Evolutionary conservation across 2,113 vertebrate genomes (phyloP).

Genomic region (Limnothrissa miodon): DNA sequence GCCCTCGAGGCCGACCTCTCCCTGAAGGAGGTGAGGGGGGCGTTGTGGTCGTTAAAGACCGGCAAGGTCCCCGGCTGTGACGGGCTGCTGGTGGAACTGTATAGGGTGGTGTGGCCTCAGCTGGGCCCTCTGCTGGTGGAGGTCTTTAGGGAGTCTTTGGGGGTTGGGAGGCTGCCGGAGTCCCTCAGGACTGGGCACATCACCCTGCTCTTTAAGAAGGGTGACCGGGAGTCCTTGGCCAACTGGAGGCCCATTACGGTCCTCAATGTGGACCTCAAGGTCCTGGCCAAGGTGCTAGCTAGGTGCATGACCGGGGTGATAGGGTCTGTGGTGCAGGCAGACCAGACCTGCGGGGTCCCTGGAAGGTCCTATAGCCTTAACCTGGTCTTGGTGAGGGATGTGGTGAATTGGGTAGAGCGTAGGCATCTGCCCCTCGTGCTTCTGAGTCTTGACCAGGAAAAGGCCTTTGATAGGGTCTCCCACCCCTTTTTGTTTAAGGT

Average conservation of each 20-base stretch:
- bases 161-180: background rate
- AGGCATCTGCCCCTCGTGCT: background rate
- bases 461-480: slow-evolving; percentile 29
- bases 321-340: background rate
- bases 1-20: no score
- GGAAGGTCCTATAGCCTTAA: no score
- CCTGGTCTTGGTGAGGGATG: slow-evolving; percentile 7
- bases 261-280: slow-evolving; percentile 13
- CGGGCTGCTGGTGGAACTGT: no score
- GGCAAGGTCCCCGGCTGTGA: no score
- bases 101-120: no score
- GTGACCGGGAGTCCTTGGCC: slow-evolving; percentile 1
- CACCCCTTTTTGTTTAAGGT: background rate
- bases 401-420: background rate
- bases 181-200: background rate
- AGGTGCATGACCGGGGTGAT: background rate
- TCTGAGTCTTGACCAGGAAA: slow-evolving; percentile 35
- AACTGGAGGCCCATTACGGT: slow-evolving; percentile 32
- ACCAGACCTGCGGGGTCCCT: background rate
- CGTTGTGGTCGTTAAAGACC: no score
- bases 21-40: no score
- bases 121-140: no score
- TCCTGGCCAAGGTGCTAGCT: slow-evolving; percentile 8
- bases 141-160: no score
- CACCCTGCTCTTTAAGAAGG: slow-evolving; percentile 22